A percentile compares a stretch with the other conserved stretches of the same genome.
Conservation (phyloP, 2,113 vertebrate species). For the Monarcha castaneiventris region DNA sequence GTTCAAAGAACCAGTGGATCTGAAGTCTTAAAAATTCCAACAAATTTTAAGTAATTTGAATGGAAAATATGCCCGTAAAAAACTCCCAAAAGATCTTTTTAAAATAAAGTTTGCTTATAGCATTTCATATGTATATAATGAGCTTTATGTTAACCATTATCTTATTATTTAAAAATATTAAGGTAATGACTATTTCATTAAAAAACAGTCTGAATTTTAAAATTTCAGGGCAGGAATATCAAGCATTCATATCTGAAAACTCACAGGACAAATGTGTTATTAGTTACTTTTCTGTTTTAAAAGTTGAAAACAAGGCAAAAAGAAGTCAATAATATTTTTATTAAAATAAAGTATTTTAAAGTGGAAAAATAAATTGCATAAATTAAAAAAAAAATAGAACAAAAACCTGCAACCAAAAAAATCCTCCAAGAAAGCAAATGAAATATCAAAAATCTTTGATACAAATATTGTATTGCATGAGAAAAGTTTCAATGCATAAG, state of each 20-base stretch:
- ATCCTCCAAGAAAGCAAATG: fast-evolving
- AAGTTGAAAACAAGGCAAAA: background rate
- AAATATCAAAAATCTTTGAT: background rate
- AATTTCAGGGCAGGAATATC: background rate
- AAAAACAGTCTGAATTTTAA: background rate
- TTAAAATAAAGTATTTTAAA: background rate
- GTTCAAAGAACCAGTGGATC: background rate
- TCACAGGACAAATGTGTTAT: background rate
- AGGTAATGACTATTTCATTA: background rate
- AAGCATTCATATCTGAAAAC: background rate
- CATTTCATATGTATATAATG: background rate
- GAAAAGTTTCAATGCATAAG: background rate
- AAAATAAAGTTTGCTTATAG: background rate
- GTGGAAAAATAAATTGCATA: background rate
- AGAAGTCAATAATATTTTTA: background rate
- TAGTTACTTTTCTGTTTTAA: background rate
- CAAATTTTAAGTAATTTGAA: background rate
- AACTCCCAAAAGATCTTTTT: background rate
- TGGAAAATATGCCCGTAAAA: background rate
- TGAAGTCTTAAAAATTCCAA: background rate
- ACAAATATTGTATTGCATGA: background rate
- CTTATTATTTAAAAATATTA: background rate
- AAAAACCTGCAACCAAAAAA: background rate
- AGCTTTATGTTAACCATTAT: background rate
- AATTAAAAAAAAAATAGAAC: background rate